phyloP scores from a whole-genome alignment of 37 sponge, comb jelly and placozoan species.

The Diacarnus erythraeanus region DNA sequence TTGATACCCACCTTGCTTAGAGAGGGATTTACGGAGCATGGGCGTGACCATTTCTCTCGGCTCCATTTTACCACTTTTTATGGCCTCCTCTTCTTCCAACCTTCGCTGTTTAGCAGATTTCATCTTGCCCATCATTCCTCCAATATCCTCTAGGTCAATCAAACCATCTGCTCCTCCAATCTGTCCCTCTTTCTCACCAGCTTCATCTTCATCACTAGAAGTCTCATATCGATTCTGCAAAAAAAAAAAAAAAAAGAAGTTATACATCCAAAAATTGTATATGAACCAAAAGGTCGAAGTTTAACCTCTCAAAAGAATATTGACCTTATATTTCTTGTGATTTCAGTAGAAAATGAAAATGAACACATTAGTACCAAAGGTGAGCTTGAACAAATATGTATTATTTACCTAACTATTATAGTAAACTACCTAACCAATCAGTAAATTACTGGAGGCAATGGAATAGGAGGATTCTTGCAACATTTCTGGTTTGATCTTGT shows the following conservation, averaged over 20 bases:
- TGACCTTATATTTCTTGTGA: too few relatives aligned
- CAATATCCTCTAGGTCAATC: slow-evolving; percentile 93
- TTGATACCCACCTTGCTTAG: slow-evolving; percentile 84
- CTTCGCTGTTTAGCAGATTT: slow-evolving; percentile 11
- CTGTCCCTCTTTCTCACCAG: slow-evolving; percentile 32
- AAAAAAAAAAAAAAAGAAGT: neutral
- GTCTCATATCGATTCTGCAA: slow-evolving; percentile 53
- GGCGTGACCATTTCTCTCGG: slow-evolving; percentile 94
- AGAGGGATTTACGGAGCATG: slow-evolving; percentile 71
- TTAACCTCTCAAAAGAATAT: neutral
- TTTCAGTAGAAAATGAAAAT: too few relatives aligned
- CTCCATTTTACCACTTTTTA: slow-evolving; percentile 15
- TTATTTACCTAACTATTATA: too few relatives aligned
- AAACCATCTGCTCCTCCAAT: slow-evolving; percentile 34
- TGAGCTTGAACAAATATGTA: too few relatives aligned
- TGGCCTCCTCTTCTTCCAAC: slow-evolving; percentile 13
- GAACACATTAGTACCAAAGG: too few relatives aligned
- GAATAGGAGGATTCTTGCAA: neutral
- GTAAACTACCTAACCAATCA: too few relatives aligned
- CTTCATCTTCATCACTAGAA: slow-evolving; percentile 65
- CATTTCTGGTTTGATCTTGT: neutral
- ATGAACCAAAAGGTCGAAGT: neutral
- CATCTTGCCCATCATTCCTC: slow-evolving; percentile 55
- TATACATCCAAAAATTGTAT: too few relatives aligned
- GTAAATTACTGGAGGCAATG: neutral